Base-by-base conservation (phyloP, 2,797 vertebrate species). In the Xiphophorus birchmanni region DNA sequence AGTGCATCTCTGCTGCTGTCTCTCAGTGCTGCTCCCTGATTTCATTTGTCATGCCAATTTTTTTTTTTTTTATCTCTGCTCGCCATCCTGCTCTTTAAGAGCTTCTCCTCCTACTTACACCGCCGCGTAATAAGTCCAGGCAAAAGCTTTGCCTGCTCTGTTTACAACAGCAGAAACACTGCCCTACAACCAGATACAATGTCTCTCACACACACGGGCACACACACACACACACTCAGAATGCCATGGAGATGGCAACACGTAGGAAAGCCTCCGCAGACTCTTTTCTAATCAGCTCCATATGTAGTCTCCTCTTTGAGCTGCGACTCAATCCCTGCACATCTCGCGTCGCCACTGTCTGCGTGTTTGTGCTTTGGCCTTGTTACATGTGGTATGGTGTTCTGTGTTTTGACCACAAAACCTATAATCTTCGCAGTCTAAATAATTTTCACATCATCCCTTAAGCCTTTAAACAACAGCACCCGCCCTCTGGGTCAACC, bases 231-330 rank as follows among this genome's bases (percentile, higher is more conserved):
- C 65, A 78, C 29, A 82, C 80, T 74, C 85, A 79, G 63, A 83
- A 83, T 90, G 54, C 88, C 93, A 94, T 88, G 91, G 92, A 89
- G 92, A 94, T 91, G 90, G 89, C 92, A 94, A 92, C 84, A 88
- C 85, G 90, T 91, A 76, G 78, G 77, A 76, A 94, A 93, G 86
- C 86, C 86, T 91, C 91, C 77, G 44, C 74, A 87, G 86, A 78
- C 86, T 90, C 89, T 84, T 83, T 76, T 82, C 75, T 94, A 96
- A 96, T 93, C 92, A 94, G 86, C 90, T 92, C 93, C 95, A 96
- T 90, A 94, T 96, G 95, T 86, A 85, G 83, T 85, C 91, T 75
- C 76, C 83, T 78, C 89, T 86, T 85, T 77, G 50, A 88, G 86
- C 84, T 73, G 72, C 17, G 32, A 50, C 85, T 84, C 85, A 83